Percentiles rank a stretch among this genome's conserved stretches.
These are phyloP conservation scores for Muschampia plurimacula DNA, from an alignment of 2,888 invertebrate genomes.

Conservation along the genomic window DNA sequence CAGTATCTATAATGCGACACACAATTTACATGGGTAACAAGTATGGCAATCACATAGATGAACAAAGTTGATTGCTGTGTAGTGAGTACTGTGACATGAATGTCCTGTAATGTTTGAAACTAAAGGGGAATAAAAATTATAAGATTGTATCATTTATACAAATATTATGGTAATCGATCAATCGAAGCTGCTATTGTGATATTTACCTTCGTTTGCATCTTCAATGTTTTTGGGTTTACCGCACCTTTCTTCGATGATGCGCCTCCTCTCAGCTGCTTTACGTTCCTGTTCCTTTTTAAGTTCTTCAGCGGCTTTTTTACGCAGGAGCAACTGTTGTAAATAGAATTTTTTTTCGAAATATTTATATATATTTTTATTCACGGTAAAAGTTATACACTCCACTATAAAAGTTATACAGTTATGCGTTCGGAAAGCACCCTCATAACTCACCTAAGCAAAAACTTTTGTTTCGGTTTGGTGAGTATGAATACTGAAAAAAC, in stretches of 20 bases:
- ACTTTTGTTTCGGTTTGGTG: too few species aligned
- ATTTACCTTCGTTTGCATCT: constrained; percentile 96
- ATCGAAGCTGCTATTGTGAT: constrained; percentile 14
- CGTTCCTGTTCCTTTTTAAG: constrained; percentile 99
- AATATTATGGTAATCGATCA: constrained; percentile 24
- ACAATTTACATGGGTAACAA: constrained; percentile 60
- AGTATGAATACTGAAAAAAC: too few species aligned
- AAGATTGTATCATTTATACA: constrained; percentile 8
- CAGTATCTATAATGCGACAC: constrained; percentile 88
- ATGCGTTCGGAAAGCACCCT: too few species aligned
- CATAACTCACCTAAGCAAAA: too few species aligned
- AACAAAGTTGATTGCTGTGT: constrained; percentile 51
- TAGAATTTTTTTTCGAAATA: neutral
- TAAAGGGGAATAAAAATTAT: constrained; percentile 3
- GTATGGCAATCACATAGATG: constrained; percentile 48
- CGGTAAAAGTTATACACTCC: too few species aligned
- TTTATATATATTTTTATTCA: too few species aligned
- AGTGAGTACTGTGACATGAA: constrained; percentile 55
- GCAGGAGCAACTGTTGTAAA: constrained; percentile 94
- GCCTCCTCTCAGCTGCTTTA: constrained; percentile 98
- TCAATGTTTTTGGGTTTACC: constrained; percentile 96
- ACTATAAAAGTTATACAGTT: too few species aligned
- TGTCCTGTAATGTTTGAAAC: constrained; percentile 4
- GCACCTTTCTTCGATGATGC: constrained; percentile 98
- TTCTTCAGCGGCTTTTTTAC: constrained; percentile 99